Conservation (phyloP, 2,888 invertebrate genomes). For the Gymnocheta viridis region DNA sequence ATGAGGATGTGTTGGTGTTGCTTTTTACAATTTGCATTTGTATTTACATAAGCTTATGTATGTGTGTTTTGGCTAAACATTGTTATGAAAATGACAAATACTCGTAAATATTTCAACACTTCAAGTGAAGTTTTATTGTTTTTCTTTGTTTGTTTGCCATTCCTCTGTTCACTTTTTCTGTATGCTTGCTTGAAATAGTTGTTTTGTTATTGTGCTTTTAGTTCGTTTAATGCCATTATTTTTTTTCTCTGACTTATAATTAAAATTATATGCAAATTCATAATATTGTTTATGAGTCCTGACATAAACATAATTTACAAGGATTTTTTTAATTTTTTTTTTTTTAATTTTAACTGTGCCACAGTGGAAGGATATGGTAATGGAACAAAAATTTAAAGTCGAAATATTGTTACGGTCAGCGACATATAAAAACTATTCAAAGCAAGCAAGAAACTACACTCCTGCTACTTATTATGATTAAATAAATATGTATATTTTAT, state of each 20-base stretch:
- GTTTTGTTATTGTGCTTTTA: conserved; percentile 53
- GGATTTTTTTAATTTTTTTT: conserved; percentile 2
- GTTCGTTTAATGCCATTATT: conserved; percentile 41
- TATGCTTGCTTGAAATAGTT: conserved; percentile 13
- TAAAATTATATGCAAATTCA: conserved; percentile 69
- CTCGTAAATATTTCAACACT: conserved; percentile 68
- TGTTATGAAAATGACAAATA: conserved; percentile 68
- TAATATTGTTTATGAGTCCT: conserved; percentile 66
- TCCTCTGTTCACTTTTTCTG: conserved; percentile 14
- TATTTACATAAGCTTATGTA: not conserved
- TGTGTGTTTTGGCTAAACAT: conserved; percentile 49
- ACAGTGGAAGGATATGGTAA: conserved; percentile 42
- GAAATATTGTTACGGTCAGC: too few relatives aligned
- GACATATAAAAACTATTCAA: too few relatives aligned
- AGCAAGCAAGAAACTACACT: too few relatives aligned
- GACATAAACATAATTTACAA: conserved; percentile 66
- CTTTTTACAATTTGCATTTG: conserved; percentile 25
- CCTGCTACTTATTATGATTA: too few relatives aligned
- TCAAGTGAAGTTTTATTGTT: conserved; percentile 61
- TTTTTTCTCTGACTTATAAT: conserved; percentile 58
- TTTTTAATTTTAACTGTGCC: not conserved
- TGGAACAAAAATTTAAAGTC: too few relatives aligned
- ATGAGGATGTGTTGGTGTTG: not conserved
- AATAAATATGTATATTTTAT: too few relatives aligned
- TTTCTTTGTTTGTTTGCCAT: conserved; percentile 43